These are phyloP conservation scores for Pelodytes ibericus DNA, from an alignment of 2,797 vertebrate genomes.

Conservation along the genomic window DNA sequence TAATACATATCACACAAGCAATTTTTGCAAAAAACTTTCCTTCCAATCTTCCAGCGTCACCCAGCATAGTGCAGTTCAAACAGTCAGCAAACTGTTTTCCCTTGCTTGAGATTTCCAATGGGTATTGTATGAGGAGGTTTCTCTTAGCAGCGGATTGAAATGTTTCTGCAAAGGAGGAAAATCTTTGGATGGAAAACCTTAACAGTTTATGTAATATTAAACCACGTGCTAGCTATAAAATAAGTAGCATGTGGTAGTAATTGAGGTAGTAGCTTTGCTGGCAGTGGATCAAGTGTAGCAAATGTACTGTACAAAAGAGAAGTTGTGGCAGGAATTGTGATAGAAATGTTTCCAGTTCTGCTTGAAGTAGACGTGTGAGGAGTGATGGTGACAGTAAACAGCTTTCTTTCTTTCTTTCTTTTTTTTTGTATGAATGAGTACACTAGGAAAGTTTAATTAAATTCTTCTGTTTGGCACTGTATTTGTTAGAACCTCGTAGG, in stretches of 20 bases:
- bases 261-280: conserved; percentile 53
- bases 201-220: conserved; percentile 50
- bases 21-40: neutral
- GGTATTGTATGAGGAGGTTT: conserved; percentile 36
- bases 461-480: neutral
- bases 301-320: conserved; percentile 44
- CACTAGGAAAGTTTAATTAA: neutral
- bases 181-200: conserved; percentile 31
- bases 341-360: conserved; percentile 29
- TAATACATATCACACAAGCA: neutral
- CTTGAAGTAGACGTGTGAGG: neutral
- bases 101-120: conserved; percentile 15
- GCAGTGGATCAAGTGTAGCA: conserved; percentile 45
- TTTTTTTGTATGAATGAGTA: neutral
- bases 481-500: neutral
- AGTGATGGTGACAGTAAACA: conserved; percentile 18
- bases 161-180: conserved; percentile 23
- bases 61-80: neutral
- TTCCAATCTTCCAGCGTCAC: neutral
- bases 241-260: conserved; percentile 55
- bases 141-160: neutral
- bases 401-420: too few relatives aligned
- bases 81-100: conserved; percentile 18
- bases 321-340: conserved; percentile 40
- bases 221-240: conserved; percentile 54